Percentiles rank a stretch among this genome's conserved stretches.
phyloP scores from a whole-genome alignment of 2,888 invertebrate species.

The Andrena fulva region DNA sequence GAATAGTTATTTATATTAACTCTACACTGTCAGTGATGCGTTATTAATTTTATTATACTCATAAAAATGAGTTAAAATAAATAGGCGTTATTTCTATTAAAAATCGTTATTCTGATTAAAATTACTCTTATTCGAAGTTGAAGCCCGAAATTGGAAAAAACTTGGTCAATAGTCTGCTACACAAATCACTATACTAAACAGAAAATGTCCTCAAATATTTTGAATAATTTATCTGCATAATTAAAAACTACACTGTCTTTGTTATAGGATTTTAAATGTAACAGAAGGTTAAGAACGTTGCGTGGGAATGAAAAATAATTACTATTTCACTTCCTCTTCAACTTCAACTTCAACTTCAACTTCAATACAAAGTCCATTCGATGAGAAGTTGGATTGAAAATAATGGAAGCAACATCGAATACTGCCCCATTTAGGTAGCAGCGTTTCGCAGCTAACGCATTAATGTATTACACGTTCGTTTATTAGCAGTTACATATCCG shows the following conservation, averaged over 20 bases:
- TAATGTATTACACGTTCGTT: constrained; percentile 23
- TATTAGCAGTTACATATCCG: constrained; percentile 24
- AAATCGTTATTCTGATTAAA: background rate
- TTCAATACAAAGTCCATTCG: background rate
- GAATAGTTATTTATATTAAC: too few relatives aligned
- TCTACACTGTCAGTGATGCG: too few relatives aligned
- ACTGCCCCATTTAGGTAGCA: background rate
- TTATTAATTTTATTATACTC: too few relatives aligned
- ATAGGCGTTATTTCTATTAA: background rate
- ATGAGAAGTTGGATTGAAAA: background rate
- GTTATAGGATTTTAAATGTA: too few relatives aligned
- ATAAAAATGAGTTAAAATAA: too few relatives aligned
- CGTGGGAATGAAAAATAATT: background rate
- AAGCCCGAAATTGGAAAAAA: background rate
- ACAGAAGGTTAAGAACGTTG: too few relatives aligned
- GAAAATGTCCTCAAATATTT: too few relatives aligned
- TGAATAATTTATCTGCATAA: too few relatives aligned
- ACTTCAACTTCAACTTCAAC: too few relatives aligned
- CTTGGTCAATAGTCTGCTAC: too few relatives aligned
- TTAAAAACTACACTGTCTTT: too few relatives aligned
- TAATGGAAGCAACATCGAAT: background rate
- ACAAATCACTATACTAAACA: too few relatives aligned
- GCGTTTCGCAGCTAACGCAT: background rate
- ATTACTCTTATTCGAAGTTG: background rate
- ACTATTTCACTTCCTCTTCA: background rate